Conservation (phyloP, 1,140 invertebrate species). For the Trinorchestia longiramus region DNA sequence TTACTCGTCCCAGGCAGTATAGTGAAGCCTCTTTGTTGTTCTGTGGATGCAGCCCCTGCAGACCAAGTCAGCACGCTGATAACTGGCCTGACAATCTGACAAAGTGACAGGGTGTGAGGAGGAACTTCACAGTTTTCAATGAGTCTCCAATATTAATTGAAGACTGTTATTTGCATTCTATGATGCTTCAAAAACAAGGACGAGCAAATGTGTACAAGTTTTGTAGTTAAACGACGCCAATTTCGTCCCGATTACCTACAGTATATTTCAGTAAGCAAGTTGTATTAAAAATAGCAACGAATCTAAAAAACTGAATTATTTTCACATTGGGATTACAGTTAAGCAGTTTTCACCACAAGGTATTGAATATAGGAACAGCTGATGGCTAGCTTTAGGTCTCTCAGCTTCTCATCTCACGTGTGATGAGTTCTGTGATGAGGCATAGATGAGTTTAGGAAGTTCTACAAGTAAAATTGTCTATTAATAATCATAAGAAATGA, state of each 20-base stretch:
- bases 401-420: background rate
- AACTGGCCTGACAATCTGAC: background rate
- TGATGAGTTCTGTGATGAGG: background rate
- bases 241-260: too few species aligned
- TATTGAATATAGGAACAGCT: background rate
- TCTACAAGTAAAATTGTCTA: background rate
- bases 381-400: background rate
- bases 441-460: background rate
- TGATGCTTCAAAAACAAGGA: background rate
- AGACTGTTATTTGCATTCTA: background rate
- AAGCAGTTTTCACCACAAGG: background rate
- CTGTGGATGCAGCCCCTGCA: background rate
- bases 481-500: background rate
- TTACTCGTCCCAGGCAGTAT: background rate
- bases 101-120: background rate
- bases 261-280: too few species aligned
- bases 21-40: background rate
- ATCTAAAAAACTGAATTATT: background rate
- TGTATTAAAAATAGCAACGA: too few species aligned
- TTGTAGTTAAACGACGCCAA: background rate
- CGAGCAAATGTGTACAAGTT: background rate
- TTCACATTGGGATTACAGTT: background rate
- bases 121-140: background rate
- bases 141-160: background rate
- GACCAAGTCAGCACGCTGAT: background rate